Percentiles rank a stretch among this genome's conserved stretches.
phyloP scores from a whole-genome alignment of 2,113 vertebrate species.

The Cepphus grylle region DNA sequence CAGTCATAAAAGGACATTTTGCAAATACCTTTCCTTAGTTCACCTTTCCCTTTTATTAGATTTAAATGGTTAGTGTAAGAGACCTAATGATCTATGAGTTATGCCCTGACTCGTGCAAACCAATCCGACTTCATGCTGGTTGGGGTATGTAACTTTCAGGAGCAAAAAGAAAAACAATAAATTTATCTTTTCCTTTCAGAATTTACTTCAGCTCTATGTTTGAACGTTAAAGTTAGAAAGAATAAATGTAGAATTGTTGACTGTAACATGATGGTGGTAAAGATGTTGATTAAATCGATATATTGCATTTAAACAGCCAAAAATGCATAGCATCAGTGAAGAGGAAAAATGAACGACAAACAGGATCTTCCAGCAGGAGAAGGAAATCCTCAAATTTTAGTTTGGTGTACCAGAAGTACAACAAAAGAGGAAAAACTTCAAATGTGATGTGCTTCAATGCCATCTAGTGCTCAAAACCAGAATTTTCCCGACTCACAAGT shows the following conservation, averaged over 20 bases:
- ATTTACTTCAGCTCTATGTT: not conserved
- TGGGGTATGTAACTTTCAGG: not conserved
- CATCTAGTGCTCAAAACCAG: constrained; percentile 37
- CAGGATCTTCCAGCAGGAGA: not conserved
- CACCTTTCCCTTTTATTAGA: not conserved
- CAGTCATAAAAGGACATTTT: not conserved
- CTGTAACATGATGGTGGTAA: not conserved
- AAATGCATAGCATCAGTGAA: not conserved
- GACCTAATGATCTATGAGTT: not conserved
- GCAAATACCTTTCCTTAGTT: not conserved
- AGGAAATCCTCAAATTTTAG: not conserved
- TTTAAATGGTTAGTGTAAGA: not conserved
- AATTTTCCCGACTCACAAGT: not conserved
- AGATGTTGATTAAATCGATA: not conserved
- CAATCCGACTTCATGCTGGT: not conserved
- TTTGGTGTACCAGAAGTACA: not conserved
- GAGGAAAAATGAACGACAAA: not conserved
- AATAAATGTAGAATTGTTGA: not conserved
- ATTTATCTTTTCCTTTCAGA: not conserved
- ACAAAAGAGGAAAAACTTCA: not conserved
- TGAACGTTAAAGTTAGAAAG: not conserved
- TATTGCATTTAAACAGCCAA: not conserved
- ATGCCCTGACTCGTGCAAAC: not conserved
- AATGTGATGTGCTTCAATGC: not conserved
- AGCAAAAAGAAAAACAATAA: not conserved